Evolutionary conservation across 2,113 vertebrate species (phyloP).

Genomic region (Pelecanus crispus): DNA sequence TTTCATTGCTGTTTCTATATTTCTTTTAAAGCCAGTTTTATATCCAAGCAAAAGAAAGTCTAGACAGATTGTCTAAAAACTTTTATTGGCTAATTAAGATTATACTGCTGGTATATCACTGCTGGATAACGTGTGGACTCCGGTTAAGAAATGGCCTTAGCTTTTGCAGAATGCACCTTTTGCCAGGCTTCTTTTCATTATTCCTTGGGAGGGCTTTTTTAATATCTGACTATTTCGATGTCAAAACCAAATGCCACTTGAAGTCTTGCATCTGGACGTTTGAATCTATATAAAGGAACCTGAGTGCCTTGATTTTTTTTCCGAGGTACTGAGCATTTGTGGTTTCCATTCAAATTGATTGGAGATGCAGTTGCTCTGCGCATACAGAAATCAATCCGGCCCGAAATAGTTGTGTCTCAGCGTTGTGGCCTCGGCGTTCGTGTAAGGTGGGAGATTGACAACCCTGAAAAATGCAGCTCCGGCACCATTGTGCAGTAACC

Average conservation of each 20-base stretch:
- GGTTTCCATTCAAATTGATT: not conserved
- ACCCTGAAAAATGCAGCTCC: not conserved
- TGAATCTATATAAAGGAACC: not conserved
- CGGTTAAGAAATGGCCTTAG: not conserved
- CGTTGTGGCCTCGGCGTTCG: accelerated
- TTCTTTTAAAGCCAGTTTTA: constrained; percentile 37
- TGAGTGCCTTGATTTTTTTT: not conserved
- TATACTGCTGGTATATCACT: not conserved
- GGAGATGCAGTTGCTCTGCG: not conserved
- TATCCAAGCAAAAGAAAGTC: constrained; percentile 22
- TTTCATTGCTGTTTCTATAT: constrained; percentile 27
- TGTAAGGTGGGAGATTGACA: not conserved
- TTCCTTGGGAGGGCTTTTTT: not conserved
- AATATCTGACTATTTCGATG: not conserved
- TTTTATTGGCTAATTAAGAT: constrained; percentile 50
- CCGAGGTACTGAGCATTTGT: not conserved
- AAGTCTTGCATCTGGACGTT: not conserved
- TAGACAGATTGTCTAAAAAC: constrained; percentile 53
- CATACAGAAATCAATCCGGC: not conserved
- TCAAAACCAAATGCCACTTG: not conserved
- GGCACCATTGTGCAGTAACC: accelerated
- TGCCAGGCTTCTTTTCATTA: not conserved
- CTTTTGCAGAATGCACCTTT: not conserved
- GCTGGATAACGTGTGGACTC: not conserved
- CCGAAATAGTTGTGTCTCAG: not conserved